Percentiles rank a stretch among this genome's conserved stretches.
These are phyloP conservation scores for Sympetrum striolatum DNA, from an alignment of 2,888 invertebrate genomes.

Conservation along the genomic window DNA sequence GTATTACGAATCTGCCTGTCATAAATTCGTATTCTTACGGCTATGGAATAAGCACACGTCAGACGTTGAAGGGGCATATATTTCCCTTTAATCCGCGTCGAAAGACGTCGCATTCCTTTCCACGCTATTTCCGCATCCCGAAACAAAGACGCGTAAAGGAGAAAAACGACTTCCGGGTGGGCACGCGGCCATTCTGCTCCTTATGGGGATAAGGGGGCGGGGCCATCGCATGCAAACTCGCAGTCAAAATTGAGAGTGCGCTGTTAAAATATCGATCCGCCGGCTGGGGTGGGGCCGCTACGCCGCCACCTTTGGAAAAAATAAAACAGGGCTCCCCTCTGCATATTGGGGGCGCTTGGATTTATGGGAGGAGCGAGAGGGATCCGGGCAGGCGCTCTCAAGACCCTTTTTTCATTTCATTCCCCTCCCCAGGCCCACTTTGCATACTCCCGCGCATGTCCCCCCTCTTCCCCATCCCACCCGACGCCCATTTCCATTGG, in stretches of 20 bases:
- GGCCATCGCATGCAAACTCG: slow-evolving; percentile 20
- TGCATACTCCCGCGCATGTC: slow-evolving; percentile 30
- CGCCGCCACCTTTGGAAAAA: not conserved
- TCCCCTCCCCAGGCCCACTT: not conserved
- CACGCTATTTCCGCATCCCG: no score
- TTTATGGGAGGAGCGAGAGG: slow-evolving; percentile 11
- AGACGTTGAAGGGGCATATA: not conserved
- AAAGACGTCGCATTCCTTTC: no score
- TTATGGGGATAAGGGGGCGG: not conserved
- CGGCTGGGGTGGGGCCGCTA: not conserved
- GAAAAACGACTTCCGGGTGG: not conserved
- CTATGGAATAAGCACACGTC: no score
- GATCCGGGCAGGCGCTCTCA: not conserved
- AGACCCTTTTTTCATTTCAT: not conserved
- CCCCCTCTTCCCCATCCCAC: not conserved
- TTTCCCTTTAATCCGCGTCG: no score
- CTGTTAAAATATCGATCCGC: slow-evolving; percentile 22
- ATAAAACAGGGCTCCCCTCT: not conserved
- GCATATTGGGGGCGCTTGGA: slow-evolving; percentile 2
- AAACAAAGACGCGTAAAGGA: no score
- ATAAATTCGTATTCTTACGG: no score
- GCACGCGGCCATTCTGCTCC: not conserved
- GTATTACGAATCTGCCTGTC: no score
- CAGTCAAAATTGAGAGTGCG: slow-evolving; percentile 16
- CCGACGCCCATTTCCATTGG: slow-evolving; percentile 7